Evolutionary conservation across 1,140 invertebrate genomes (phyloP), one percentile per base, ranked within the genome.

Genomic region (Drosophila burlai): DNA sequence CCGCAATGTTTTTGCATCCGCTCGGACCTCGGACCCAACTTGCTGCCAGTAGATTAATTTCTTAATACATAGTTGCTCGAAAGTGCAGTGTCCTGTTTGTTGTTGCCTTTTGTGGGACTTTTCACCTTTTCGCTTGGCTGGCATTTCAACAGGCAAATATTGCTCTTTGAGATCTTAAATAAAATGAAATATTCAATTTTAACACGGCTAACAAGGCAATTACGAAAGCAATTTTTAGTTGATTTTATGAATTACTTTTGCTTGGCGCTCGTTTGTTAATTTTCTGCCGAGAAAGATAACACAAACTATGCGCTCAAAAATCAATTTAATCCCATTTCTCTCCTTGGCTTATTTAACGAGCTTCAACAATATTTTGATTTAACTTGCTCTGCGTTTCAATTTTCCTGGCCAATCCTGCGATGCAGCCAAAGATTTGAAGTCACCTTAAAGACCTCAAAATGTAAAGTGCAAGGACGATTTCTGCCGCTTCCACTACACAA

Each of bases 401-500:
- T 29, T 24, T 2, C 11, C 16, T 18, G 3, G 13, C 7, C 38
- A 46, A n/a, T 34, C 8, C 7, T 11, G 2, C 1, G n/a, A 31
- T 38, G 31, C 54, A 45, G 36, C 26, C 4, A 13, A n/a, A n/a
- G n/a, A 15, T 38, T 40, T 57, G 6, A 10, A 69, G 47, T 38
- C 47, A 40, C 63, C 52, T 71, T 71, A 71, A 71, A 54, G 63
- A 21, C 47, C 38, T 40, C 0, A 26, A 47, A 29, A 42, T 29
- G 68, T 72, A 60, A 43, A 72, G 67, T 73, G 69, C 54, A 72
- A 72, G 55, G 69, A 71, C 66, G 68, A 72, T 36, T 72, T 16
- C 3, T 42, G 66, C 16, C 61, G 16, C 18, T 36, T 15, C 61
- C 65, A 49, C 62, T 65, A 65, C 24, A 31, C 24, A 31, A 52